Conservation (phyloP, 2,888 invertebrate genomes). For the Campoplex capitator region DNA sequence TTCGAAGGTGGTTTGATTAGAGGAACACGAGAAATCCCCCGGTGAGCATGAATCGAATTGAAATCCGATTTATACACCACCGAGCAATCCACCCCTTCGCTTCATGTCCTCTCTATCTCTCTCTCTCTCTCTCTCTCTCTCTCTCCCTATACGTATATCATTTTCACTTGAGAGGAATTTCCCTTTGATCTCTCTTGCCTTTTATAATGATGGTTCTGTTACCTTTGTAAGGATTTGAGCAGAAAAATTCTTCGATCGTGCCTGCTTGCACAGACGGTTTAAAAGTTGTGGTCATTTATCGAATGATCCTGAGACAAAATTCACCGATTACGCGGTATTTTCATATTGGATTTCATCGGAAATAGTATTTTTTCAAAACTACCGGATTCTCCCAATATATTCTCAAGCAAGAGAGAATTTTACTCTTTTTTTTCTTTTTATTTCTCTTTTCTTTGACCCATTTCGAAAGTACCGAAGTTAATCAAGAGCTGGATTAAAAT, state of each 20-base stretch:
- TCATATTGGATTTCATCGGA: neutral
- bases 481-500: slow-evolving; percentile 5
- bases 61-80: slow-evolving; percentile 70
- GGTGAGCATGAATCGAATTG: slow-evolving; percentile 70
- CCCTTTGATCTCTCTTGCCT: slow-evolving; percentile 9
- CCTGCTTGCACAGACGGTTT: neutral
- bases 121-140: slow-evolving; percentile 19
- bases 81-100: slow-evolving; percentile 65
- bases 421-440: neutral
- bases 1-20: slow-evolving; percentile 72
- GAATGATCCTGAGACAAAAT: neutral
- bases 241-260: neutral
- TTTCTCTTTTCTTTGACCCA: neutral
- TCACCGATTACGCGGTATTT: too few species aligned
- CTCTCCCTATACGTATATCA: slow-evolving; percentile 15
- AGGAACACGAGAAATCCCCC: slow-evolving; percentile 71
- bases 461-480: neutral
- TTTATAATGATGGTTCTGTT: slow-evolving; percentile 5
- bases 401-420: neutral
- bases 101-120: slow-evolving; percentile 41
- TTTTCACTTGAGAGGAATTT: slow-evolving; percentile 6
- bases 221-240: slow-evolving; percentile 4
- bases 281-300: neutral
- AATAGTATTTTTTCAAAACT: neutral
- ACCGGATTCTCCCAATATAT: neutral